Evolutionary conservation across 2,888 invertebrate species (phyloP).

Genomic region (Drosophila testacea): DNA sequence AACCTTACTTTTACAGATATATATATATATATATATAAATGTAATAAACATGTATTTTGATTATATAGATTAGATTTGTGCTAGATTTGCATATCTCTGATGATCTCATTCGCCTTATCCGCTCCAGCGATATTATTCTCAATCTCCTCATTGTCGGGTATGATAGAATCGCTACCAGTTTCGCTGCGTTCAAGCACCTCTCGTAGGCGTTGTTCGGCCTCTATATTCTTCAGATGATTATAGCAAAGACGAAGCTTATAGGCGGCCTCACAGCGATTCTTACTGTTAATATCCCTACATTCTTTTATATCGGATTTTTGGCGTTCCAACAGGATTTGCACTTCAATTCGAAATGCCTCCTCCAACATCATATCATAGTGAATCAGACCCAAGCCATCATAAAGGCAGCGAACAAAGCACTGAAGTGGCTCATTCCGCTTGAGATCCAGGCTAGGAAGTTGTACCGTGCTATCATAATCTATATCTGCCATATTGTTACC

Average conservation of each 20-base stretch:
- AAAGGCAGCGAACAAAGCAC: conserved; percentile 79
- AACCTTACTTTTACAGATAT: background rate
- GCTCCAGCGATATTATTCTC: conserved; percentile 8
- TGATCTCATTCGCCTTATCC: conserved; percentile 39
- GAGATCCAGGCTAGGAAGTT: conserved; percentile 44
- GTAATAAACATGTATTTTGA: conserved; percentile 1
- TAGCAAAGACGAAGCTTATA: conserved; percentile 76
- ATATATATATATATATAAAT: conserved; percentile 1
- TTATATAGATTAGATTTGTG: background rate
- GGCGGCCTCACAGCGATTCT: conserved; percentile 71
- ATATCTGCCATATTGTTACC: conserved; percentile 36
- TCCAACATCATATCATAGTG: conserved; percentile 71
- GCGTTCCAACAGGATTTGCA: conserved; percentile 47
- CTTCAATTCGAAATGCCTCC: conserved; percentile 65
- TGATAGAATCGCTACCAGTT: conserved; percentile 21
- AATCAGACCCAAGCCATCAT: conserved; percentile 74
- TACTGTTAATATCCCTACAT: conserved; percentile 64
- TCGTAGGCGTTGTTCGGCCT: conserved; percentile 65
- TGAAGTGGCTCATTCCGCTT: conserved; percentile 74
- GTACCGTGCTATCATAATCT: conserved; percentile 40
- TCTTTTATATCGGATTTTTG: conserved; percentile 62
- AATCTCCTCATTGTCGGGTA: conserved; percentile 36
- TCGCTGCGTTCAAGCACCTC: conserved; percentile 63
- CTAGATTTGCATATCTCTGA: conserved; percentile 40
- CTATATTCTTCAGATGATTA: conserved; percentile 66